Percentiles rank a stretch among this genome's conserved stretches.
Evolutionary conservation across 1,140 invertebrate species (phyloP).

Genomic region (Drosophila bifasciata): DNA sequence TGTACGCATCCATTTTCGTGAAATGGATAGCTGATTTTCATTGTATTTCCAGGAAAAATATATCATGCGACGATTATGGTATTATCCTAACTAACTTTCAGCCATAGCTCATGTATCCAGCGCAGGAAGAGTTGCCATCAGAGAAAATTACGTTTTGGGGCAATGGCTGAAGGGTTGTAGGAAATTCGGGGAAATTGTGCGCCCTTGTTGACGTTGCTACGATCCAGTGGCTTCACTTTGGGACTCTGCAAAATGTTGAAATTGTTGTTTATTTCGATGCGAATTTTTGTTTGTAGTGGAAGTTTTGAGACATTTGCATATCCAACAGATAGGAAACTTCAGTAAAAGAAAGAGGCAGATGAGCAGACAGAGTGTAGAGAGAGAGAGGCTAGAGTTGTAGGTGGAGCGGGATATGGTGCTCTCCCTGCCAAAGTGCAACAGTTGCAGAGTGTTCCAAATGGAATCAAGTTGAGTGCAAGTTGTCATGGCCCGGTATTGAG

Average conservation of each 20-base stretch:
- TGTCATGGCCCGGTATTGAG: slow-evolving; percentile 21
- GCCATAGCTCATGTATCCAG: no score
- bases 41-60: no score
- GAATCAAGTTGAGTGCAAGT: slow-evolving; percentile 47
- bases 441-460: slow-evolving; percentile 46
- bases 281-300: not conserved
- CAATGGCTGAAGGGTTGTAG: not conserved
- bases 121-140: no score
- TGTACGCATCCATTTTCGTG: no score
- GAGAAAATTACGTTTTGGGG: not conserved
- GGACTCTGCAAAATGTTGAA: slow-evolving; percentile 1
- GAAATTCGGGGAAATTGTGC: slow-evolving; percentile 18
- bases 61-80: no score
- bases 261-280: not conserved
- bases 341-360: no score
- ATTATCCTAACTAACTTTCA: no score
- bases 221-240: slow-evolving; percentile 16
- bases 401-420: not conserved
- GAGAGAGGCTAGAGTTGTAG: no score
- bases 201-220: slow-evolving; percentile 43
- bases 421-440: slow-evolving; percentile 46
- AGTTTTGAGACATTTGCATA: not conserved
- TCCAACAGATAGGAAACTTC: no score
- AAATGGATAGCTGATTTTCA: no score
- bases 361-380: no score